Percentiles rank a stretch among this genome's conserved stretches.
phyloP scores from a whole-genome alignment of 1,140 invertebrate species.

The Drosophila sp. region DNA sequence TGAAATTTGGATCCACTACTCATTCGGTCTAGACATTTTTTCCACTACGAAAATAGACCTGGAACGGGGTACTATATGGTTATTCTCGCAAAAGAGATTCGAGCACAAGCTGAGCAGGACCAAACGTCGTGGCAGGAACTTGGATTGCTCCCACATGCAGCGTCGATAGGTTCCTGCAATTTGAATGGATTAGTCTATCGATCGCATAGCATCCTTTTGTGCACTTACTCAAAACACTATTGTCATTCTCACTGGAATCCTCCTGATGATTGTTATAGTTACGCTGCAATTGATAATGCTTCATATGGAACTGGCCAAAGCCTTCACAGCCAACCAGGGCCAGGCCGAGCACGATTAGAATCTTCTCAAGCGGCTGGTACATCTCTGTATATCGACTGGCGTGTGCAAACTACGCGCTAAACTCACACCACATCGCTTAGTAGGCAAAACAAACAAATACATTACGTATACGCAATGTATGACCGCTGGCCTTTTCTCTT shows the following conservation, averaged over 20 bases:
- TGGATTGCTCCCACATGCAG: conserved; percentile 82
- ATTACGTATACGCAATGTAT: conserved; percentile 74
- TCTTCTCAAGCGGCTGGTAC: conserved; percentile 55
- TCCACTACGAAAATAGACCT: conserved; percentile 83
- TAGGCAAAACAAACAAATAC: conserved; percentile 15
- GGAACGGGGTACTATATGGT: conserved; percentile 77
- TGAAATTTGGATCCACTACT: conserved; percentile 63
- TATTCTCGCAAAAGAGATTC: conserved; percentile 81
- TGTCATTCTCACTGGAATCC: conserved; percentile 69
- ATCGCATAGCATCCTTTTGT: not conserved
- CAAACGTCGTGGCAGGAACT: conserved; percentile 75
- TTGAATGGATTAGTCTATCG: not conserved
- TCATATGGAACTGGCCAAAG: conserved; percentile 80
- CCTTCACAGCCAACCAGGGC: conserved; percentile 47
- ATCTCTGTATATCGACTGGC: conserved; percentile 54
- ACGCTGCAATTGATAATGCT: conserved; percentile 72
- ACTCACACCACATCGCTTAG: conserved; percentile 60
- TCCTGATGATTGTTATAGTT: conserved; percentile 62
- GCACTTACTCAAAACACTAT: conserved; percentile 70
- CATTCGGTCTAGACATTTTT: conserved; percentile 82
- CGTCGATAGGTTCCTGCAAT: conserved; percentile 73
- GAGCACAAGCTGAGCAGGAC: conserved; percentile 75
- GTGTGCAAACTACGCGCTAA: conserved; percentile 70
- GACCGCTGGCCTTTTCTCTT: not conserved
- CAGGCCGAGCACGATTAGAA: conserved; percentile 45